phyloP scores from a whole-genome alignment of 2,113 vertebrate species.

The Ammodytes dubius region DNA sequence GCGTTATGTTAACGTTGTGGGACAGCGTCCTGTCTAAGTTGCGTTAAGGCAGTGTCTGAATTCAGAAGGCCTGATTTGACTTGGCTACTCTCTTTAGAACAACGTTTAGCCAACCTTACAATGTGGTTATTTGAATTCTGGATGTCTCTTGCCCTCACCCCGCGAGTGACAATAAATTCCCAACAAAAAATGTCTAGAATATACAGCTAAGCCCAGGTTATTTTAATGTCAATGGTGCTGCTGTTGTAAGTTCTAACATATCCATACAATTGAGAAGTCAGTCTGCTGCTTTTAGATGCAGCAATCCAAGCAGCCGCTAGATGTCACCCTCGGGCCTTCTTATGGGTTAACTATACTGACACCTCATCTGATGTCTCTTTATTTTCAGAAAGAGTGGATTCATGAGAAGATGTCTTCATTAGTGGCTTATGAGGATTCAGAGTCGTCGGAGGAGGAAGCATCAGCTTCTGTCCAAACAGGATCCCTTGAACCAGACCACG shows the following conservation, averaged over 20 bases:
- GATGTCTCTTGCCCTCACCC: too few species aligned
- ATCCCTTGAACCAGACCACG: conserved; percentile 20
- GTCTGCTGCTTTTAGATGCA: background rate
- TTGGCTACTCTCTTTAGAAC: background rate
- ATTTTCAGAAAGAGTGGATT: conserved; percentile 22
- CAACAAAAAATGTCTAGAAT: background rate
- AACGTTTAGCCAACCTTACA: background rate
- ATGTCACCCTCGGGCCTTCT: conserved; percentile 45
- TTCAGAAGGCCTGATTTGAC: background rate
- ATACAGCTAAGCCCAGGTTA: background rate
- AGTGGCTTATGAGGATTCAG: conserved; percentile 95
- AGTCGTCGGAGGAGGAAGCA: conserved; percentile 60
- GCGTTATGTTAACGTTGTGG: background rate
- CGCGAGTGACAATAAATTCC: background rate
- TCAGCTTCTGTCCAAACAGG: conserved; percentile 9
- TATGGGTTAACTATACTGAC: background rate
- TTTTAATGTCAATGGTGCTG: background rate
- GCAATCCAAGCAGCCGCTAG: conserved; percentile 45
- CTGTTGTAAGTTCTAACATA: background rate
- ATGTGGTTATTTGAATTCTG: background rate
- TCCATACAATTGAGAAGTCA: background rate
- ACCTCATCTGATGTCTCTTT: conserved; percentile 1
- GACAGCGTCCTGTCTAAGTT: background rate
- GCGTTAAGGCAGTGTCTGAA: background rate
- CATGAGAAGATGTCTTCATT: conserved; percentile 87